These are phyloP conservation scores for Decapterus maruadsi DNA, from an alignment of 2,797 vertebrate genomes.

Conservation along the genomic window DNA sequence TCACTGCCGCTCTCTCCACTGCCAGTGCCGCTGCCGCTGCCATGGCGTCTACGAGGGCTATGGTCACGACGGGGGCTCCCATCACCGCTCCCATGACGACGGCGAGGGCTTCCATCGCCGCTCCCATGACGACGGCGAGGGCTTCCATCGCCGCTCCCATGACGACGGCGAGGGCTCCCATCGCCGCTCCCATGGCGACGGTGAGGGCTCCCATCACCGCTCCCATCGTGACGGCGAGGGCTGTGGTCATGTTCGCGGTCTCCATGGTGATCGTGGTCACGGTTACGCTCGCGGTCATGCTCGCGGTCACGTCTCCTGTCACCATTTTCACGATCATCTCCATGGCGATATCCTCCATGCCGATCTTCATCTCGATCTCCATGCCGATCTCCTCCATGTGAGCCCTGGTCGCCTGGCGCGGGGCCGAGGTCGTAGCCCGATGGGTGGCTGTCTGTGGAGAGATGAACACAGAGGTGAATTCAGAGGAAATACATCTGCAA, in stretches of 20 bases:
- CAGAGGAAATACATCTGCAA: background rate
- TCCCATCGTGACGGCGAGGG: background rate
- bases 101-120: too few relatives aligned
- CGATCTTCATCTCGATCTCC: background rate
- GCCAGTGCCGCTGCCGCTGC: background rate
- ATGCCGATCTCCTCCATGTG: background rate
- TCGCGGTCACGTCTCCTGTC: too few relatives aligned
- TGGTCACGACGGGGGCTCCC: too few relatives aligned
- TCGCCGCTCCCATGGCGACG: too few relatives aligned
- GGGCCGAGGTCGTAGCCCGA: slow-evolving; percentile 31
- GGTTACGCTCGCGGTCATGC: background rate
- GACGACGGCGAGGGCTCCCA: too few relatives aligned
- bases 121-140: background rate
- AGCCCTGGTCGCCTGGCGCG: background rate
- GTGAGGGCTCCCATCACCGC: too few relatives aligned
- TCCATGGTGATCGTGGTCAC: background rate
- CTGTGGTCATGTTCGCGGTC: background rate
- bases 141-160: background rate
- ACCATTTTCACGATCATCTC: background rate
- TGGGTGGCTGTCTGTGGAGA: slow-evolving; percentile 2
- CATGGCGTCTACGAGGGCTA: too few relatives aligned
- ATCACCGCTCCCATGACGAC: too few relatives aligned
- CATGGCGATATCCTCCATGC: background rate
- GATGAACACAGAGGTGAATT: background rate
- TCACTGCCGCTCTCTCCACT: background rate